Evolutionary conservation across 1,140 invertebrate genomes (phyloP).

Genomic region (Pygmarrhopalites habei): DNA sequence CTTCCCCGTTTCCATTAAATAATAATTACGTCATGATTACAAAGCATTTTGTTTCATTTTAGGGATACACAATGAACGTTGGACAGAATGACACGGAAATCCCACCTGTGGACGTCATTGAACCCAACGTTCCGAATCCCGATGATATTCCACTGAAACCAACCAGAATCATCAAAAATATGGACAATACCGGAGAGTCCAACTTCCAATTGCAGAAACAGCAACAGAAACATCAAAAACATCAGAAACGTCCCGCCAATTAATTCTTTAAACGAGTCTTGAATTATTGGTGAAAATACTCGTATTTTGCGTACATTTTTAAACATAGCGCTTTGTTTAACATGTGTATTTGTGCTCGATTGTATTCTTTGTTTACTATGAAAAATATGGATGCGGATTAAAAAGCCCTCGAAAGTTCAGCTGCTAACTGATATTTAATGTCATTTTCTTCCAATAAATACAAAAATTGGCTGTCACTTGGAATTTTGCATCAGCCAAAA

Average conservation of each 20-base stretch:
- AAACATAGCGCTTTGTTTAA: no score
- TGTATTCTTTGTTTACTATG: no score
- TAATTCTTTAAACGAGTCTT: no score
- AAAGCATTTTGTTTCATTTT: neutral
- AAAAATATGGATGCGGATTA: no score
- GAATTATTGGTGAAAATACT: no score
- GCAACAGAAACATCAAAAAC: neutral
- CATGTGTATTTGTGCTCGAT: no score
- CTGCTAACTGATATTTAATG: no score
- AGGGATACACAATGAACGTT: neutral
- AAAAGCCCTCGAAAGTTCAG: no score
- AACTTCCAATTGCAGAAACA: neutral
- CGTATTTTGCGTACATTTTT: no score
- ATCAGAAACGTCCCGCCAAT: neutral
- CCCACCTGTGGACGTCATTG: neutral
- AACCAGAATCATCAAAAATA: neutral
- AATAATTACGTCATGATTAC: neutral
- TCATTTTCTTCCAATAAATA: no score
- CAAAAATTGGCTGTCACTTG: no score
- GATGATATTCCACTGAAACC: conserved; percentile 1
- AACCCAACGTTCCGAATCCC: neutral
- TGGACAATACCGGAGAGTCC: neutral
- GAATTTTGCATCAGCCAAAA: no score
- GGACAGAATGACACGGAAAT: conserved; percentile 3
- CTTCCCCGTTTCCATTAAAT: neutral